Evolutionary conservation across 2,797 vertebrate genomes (phyloP), one percentile per base, ranked within the genome.

Genomic region (Hoplostethus mediterraneus): DNA sequence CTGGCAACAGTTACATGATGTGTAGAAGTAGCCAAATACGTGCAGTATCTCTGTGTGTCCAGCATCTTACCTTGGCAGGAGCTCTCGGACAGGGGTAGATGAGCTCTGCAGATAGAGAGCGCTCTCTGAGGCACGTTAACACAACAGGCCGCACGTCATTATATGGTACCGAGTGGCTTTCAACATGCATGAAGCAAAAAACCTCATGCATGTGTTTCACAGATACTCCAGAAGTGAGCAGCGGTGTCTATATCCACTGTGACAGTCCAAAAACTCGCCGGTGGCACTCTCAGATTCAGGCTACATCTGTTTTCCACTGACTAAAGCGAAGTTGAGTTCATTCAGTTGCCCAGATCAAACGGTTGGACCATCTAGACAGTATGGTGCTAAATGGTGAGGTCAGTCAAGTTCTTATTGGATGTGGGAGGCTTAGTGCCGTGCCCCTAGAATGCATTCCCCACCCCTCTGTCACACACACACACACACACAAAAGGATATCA

Each of bases 331-430:
- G 82, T 82, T 79, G 57, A 77, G 66, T 84, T 82, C 61, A 78
- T 77, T 85, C 48, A 79, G 73, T 47, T 21, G 74, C 55, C 67
- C 63, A 63, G 54, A 82, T 86, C 74, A 88, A 89, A 88, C 81
- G 78, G 69, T 54, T 69, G 81, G 82, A 78, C 28, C 16, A 61
- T 73, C 60, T 74, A 83, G 82, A 78, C 71, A 84, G 72, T 61
- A 33, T 49, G 59, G 62, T 58, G 82, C 74, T 79, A 77, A 85
- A 81, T 21, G 44, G 30, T 36, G 74, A 84, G 79, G 86, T 88
- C 82, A 84, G 81, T 63, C 65, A 56, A 73, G 56, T 67, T 94
- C 89, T 93, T 92, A 94, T 94, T 93, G 91, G 90, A 78, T 75
- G 61, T 69, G 76, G 63, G 73, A 80, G 75, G 71, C 79, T 71